Evolutionary conservation across 2,113 vertebrate genomes (phyloP).

Genomic region (Tetrao urogallus): DNA sequence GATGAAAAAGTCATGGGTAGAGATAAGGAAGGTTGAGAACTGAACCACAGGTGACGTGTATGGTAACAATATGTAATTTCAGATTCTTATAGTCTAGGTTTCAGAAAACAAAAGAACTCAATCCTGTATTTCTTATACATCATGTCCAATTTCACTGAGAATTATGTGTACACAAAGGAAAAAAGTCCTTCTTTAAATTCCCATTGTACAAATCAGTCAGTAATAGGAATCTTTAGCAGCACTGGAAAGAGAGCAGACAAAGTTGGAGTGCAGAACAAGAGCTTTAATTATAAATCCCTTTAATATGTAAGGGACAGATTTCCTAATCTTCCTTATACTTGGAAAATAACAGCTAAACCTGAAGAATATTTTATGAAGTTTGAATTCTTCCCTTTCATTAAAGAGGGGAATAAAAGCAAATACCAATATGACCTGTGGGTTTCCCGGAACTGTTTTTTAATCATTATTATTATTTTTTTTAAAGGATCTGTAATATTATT

Average conservation of each 20-base stretch:
- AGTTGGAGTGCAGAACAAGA: background rate
- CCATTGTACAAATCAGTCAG: background rate
- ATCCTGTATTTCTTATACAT: background rate
- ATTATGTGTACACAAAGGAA: background rate
- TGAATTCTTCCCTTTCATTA: background rate
- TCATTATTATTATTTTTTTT: too few species aligned
- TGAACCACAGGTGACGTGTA: background rate
- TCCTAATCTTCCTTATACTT: background rate
- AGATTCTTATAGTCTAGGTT: background rate
- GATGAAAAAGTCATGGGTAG: too few species aligned
- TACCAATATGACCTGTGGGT: background rate
- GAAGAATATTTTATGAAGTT: background rate
- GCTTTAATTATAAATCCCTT: background rate
- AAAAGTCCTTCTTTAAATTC: background rate
- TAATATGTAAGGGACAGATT: background rate
- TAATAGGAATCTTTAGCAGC: background rate
- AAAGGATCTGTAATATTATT: background rate
- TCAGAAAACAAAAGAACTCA: background rate
- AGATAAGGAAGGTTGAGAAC: background rate
- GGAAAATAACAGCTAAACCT: background rate
- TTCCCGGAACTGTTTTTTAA: background rate
- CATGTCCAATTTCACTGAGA: background rate
- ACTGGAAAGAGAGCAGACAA: background rate
- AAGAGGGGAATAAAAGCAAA: background rate
- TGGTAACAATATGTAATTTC: background rate